phyloP scores from a whole-genome alignment of 2,888 invertebrate species.

The Tolmerus cingulatus region DNA sequence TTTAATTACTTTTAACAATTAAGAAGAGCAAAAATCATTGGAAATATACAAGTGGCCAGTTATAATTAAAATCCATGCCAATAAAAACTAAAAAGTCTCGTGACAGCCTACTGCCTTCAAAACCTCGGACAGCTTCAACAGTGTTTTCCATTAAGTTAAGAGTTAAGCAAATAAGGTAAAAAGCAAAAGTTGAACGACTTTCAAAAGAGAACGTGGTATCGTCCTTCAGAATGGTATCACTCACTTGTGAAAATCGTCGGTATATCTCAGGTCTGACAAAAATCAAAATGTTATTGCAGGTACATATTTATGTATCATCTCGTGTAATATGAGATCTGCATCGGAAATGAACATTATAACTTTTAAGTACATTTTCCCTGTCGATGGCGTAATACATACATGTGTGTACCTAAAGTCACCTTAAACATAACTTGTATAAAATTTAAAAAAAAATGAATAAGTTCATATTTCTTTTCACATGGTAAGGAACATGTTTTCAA shows the following conservation, averaged over 20 bases:
- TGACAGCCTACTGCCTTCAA: neutral
- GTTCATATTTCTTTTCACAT: too few relatives aligned
- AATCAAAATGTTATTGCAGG: neutral
- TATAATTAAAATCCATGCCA: neutral
- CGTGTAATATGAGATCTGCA: neutral
- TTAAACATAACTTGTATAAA: too few relatives aligned
- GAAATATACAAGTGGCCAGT: neutral
- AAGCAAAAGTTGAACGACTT: neutral
- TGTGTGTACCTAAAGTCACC: too few relatives aligned
- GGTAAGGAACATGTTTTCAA: too few relatives aligned
- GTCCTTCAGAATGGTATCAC: neutral
- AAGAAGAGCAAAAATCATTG: neutral
- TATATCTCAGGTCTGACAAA: neutral
- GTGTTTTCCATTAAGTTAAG: neutral
- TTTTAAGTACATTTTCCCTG: too few relatives aligned
- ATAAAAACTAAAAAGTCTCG: neutral
- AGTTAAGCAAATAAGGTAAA: neutral
- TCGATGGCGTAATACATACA: too few relatives aligned
- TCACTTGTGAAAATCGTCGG: neutral
- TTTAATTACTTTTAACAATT: neutral
- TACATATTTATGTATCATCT: neutral
- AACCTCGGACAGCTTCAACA: neutral
- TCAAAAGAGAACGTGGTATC: neutral
- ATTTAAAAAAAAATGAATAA: too few relatives aligned
- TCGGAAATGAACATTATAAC: too few relatives aligned